phyloP scores from a whole-genome alignment of 1,140 invertebrate genomes.

The Drosophila azteca region DNA sequence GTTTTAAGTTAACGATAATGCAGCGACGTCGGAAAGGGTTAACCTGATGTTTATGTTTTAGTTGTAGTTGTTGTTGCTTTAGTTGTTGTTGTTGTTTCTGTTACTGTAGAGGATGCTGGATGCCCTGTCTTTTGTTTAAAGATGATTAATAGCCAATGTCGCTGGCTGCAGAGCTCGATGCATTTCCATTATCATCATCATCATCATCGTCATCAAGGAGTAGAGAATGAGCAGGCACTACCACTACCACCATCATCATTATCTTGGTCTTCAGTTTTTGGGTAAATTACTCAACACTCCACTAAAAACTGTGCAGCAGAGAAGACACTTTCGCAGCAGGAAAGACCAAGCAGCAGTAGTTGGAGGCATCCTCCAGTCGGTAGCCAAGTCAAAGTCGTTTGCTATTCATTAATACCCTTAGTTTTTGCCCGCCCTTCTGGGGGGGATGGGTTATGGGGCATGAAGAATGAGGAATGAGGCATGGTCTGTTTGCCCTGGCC shows the following conservation, averaged over 20 bases:
- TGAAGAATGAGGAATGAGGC: background rate
- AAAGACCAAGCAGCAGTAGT: background rate
- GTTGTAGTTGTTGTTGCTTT: slow-evolving; percentile 53
- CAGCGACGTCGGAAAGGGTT: slow-evolving; percentile 69
- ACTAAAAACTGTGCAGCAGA: slow-evolving; percentile 53
- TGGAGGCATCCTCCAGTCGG: slow-evolving; percentile 1
- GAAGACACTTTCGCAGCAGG: background rate
- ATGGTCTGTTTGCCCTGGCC: slow-evolving; percentile 55
- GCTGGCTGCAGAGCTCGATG: slow-evolving; percentile 70
- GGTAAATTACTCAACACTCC: slow-evolving; percentile 68
- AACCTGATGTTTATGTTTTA: slow-evolving; percentile 81
- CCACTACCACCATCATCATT: slow-evolving; percentile 25
- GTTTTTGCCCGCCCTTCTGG: slow-evolving; percentile 52
- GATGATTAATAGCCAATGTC: slow-evolving; percentile 82
- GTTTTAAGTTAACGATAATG: slow-evolving; percentile 64
- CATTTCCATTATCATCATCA: slow-evolving; percentile 69
- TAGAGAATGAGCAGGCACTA: background rate
- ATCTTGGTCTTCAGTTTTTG: slow-evolving; percentile 56
- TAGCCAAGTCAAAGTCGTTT: slow-evolving; percentile 73
- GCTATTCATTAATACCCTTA: slow-evolving; percentile 80
- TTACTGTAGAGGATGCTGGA: slow-evolving; percentile 5
- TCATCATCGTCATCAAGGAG: slow-evolving; percentile 10
- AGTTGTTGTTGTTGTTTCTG: slow-evolving; percentile 34
- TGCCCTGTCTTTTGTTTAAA: slow-evolving; percentile 75
- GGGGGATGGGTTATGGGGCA: too few species aligned